Evolutionary conservation across 1,140 invertebrate species (phyloP), one percentile per base, ranked within the genome.

Genomic region (Nasonia vitripennis): DNA sequence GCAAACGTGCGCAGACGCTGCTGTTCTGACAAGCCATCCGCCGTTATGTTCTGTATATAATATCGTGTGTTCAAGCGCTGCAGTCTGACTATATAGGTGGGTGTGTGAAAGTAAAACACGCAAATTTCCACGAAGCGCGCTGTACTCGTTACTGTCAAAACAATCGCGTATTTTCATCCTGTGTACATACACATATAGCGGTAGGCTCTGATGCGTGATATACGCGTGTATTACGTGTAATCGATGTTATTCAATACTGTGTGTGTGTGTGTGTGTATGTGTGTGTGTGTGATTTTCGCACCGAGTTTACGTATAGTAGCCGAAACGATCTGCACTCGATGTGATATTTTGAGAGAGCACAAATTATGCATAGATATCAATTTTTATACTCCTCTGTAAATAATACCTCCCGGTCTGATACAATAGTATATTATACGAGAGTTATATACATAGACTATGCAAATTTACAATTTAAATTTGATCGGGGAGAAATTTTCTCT

Each of bases 11-110:
- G 37, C 27, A 68, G 5, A 12, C 31, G 31, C 48, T 67, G 51
- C 73, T 55, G 71, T 83, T 67, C 81, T 83, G 81, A 83, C 81
- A 83, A 83, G 81, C 12, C n/a, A 67, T 62, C 20, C n/a, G 11
- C 2, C 27, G 27, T 27, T 27, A 27, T 55, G 5, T 71, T 71
- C 14, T 27, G 11, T 71, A 7, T 45, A 45, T 45, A 1, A 45
- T 1, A 45, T 41, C 7, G 37, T 41, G 7, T 45, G 10, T 10
- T 9, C 6, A 45, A 45, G 41, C 41, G 41, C 41, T 45, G 41
- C 27, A 27, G 27, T 45, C 9, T 45, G 41, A 45, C 41, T 45
- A 45, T 45, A 45, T 10, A 45, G 6, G 9, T 45, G n/a, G n/a
- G 9, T 51, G 14, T n/a, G 62, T 71, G 31, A 51, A 7, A 37